Evolutionary conservation across 1,140 invertebrate species (phyloP), one percentile per base, ranked within the genome.

Genomic region (Daktulosphaira vitifoliae): DNA sequence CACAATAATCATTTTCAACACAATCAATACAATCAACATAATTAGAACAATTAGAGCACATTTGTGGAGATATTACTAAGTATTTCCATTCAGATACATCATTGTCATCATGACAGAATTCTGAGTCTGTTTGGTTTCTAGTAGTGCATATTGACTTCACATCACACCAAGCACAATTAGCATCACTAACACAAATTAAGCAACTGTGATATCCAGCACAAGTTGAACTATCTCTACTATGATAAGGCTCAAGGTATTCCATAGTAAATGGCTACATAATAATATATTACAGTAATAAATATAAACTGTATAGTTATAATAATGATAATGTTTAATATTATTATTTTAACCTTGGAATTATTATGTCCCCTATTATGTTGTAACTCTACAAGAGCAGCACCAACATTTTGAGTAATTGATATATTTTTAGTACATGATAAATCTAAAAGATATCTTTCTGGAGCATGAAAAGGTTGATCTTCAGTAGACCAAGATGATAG

Each of bases 101-200:
- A 79, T 74, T 1, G 73, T 70, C 0, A 70, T 69, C 8, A 73
- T 68, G 42, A 69, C 87, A 89, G 13, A 75, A 79, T 38, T 75
- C 74, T 2, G 75, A 82, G 74, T 90, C 87, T 68, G 87, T 82
- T 0, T 79, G 72, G 2, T 77, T 74, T 16, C 84, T 78, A 5
- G 80, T 74, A 20, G 87, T 77, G 72, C 86, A 89, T 23, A 78
- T 77, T 26, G 79, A 76, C 1, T 79, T 87, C 7, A 85, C 71
- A 18, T 88, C 83, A 72, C 90, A 95, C 93, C 93, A 96, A 0
- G 90, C 90, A 73, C 93, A 97, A 9, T 83, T 80, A 0, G 87
- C 84, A 76, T 98, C 93, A 0, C 86, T 87, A 20, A 96, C 75
- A 73, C 93, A 97, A 50, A 89, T 81, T 6, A 94, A 74, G 72